phyloP scores from a whole-genome alignment of 2,113 vertebrate genomes.

The Oreochromis spilurus region DNA sequence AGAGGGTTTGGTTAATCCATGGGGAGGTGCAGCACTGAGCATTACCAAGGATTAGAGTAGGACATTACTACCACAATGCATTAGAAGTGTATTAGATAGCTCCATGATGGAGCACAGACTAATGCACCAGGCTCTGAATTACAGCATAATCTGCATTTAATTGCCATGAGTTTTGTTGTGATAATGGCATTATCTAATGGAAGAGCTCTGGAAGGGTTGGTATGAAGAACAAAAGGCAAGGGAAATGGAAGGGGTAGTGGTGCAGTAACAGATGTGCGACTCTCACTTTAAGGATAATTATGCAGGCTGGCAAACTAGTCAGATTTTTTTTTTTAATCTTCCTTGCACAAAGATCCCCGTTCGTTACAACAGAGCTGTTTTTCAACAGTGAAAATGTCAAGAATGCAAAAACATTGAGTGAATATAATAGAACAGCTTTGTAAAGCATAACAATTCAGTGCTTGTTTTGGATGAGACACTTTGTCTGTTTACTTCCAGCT shows the following conservation, averaged over 20 bases:
- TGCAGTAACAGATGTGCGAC: slow-evolving; percentile 1
- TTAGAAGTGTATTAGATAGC: slow-evolving; percentile 72
- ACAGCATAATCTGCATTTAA: slow-evolving; percentile 69
- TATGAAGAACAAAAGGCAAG: slow-evolving; percentile 13
- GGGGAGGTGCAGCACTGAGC: slow-evolving; percentile 44
- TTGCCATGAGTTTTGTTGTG: slow-evolving; percentile 68
- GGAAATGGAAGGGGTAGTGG: slow-evolving; percentile 16
- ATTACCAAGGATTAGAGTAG: slow-evolving; percentile 66
- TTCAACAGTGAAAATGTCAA: slow-evolving; percentile 5
- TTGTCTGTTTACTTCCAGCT: background rate
- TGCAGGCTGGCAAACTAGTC: background rate
- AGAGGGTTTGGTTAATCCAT: slow-evolving; percentile 63
- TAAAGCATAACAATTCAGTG: background rate
- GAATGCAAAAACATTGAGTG: background rate
- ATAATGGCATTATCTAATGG: slow-evolving; percentile 69
- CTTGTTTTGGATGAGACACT: background rate
- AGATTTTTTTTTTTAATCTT: background rate
- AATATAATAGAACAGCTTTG: background rate
- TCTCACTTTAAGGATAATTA: slow-evolving; percentile 13
- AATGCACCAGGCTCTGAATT: slow-evolving; percentile 65
- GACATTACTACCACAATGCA: slow-evolving; percentile 66
- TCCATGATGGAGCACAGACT: slow-evolving; percentile 56
- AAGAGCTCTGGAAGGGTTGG: slow-evolving; percentile 39
- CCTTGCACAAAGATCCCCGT: background rate
- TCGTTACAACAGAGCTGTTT: background rate